Base-by-base conservation (phyloP, 2,113 vertebrate genomes). In the Bujurquina vittata region DNA sequence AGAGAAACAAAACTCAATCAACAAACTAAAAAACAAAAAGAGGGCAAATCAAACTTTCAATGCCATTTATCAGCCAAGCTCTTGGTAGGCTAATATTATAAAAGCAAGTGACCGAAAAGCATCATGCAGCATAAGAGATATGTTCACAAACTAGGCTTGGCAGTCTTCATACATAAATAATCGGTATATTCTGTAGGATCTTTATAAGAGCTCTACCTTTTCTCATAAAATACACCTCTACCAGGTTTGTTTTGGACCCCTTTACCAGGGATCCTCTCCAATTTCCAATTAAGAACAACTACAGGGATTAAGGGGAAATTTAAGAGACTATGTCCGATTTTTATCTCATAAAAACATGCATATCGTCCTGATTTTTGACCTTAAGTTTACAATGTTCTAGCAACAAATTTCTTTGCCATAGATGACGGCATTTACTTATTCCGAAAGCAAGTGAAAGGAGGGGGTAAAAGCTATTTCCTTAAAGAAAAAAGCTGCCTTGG, bases 111-210 rank as follows among this genome's bases (percentile, higher is more conserved):
- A 95, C 93, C 89, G 76, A 85, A 92, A 95, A 95, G 94, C 95
- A 90, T 95, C 97, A 97, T 97, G 97, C 97, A 96, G 95, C 92
- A 93, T 95, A 95, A 94, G 93, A 94, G 93, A 95, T 95, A 95
- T 95, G 94, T 87, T 93, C 69, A 85, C 93, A 94, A 92, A 94
- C 93, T 96, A 97, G 96, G 97, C 91, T 97, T 97, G 95, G 97
- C 97, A 97, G 97, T 97, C 97, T 97, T 96, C 94, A 94, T 94
- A 82, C 88, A 92, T 93, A 92, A 95, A 81, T 89, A 91, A 94
- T 76, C 40, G 26, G 40, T 84, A 88, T 67, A 77, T 91, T 88
- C 85, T 89, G 84, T 91, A 87, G 87, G 84, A 92, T 91, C 84
- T 94, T 86, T 86, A 79, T 92, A 81, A 93, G 86, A 86, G 75